Base-by-base conservation (phyloP, 2,113 vertebrate species). In the Columba livia region DNA sequence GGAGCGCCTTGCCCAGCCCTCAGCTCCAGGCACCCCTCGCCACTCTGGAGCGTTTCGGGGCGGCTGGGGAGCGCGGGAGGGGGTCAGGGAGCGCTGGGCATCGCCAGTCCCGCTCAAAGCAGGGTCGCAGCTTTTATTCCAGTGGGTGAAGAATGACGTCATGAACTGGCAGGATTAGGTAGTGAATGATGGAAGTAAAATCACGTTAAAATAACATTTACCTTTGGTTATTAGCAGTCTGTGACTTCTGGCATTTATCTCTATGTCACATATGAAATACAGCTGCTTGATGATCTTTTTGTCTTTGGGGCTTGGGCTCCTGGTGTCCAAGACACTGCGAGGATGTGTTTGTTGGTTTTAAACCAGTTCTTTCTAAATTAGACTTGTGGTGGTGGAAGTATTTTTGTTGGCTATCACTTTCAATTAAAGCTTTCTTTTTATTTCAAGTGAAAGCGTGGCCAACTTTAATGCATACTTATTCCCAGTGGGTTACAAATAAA, bases 11-110 rank as follows among this genome's bases (percentile, higher is more conserved):
- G 29, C 57, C n/a, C 42, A 11, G 69, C n/a, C 42, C 29, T 51
- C 17, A 2, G 58, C 26, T 2, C 3, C 31, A 23, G 57, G 5
- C 31, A 1, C 26, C 36, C n/a, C 14, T 31, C 4, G 40, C 44
- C n/a, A 12, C 69, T 32, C 26, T 40, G 36, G 19, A 51, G 40
- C 44, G 5, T 5, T 15, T 26, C 13, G 85, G 38, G 32, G 42
- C 14, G 9, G 26, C 36, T 42, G 47, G 11, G 54, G 26, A 11
- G 58, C 62, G 89, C 42, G 25, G 18, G 24, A 11, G 54, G 34
- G 11, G 58, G 66, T 78, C 47, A 28, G 18, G 28, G 34, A 32
- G 25, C 32, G 6, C 36, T 48, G 75, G n/a, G 29, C 51, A 44
- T 58, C 26, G 15, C 73, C 31, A 1, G 8, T 14, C 10, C 11